phyloP scores from a whole-genome alignment of 2,888 invertebrate genomes.

The Ornithoptera alexandrae region DNA sequence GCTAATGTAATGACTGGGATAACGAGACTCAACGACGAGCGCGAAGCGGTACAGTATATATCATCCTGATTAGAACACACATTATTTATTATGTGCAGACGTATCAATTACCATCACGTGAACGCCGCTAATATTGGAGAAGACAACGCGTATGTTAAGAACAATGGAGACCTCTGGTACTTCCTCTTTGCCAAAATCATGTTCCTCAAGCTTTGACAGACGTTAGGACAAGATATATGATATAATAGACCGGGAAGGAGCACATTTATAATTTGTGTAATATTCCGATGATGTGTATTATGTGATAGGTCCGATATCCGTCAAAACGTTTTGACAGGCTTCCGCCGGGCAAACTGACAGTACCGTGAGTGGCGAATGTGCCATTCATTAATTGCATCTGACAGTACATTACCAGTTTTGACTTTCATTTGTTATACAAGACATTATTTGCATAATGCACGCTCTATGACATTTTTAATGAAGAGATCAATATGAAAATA shows the following conservation, averaged over 20 bases:
- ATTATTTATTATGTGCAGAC: too few relatives aligned
- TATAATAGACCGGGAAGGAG: constrained; percentile 17
- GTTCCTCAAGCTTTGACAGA: neutral
- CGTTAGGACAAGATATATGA: constrained; percentile 15
- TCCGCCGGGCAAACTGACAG: constrained; percentile 50
- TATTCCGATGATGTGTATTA: constrained; percentile 37
- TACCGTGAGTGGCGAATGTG: constrained; percentile 56
- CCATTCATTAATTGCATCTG: constrained; percentile 65
- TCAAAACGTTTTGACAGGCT: constrained; percentile 59
- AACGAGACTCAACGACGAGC: too few relatives aligned
- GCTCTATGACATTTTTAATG: constrained; percentile 25
- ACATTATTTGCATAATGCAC: constrained; percentile 40
- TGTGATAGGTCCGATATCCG: constrained; percentile 40
- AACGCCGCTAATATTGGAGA: neutral
- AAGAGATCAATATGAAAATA: constrained; percentile 17
- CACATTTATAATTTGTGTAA: constrained; percentile 34
- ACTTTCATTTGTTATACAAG: constrained; percentile 74
- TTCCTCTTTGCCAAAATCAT: neutral
- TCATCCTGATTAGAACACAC: too few relatives aligned
- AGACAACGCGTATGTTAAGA: neutral
- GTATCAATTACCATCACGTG: too few relatives aligned
- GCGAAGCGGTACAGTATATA: too few relatives aligned
- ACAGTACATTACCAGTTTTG: constrained; percentile 54
- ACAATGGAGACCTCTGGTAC: neutral
- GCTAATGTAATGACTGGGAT: too few relatives aligned